Conservation (phyloP, 2,113 vertebrate genomes). For the Sorex fumeus region DNA sequence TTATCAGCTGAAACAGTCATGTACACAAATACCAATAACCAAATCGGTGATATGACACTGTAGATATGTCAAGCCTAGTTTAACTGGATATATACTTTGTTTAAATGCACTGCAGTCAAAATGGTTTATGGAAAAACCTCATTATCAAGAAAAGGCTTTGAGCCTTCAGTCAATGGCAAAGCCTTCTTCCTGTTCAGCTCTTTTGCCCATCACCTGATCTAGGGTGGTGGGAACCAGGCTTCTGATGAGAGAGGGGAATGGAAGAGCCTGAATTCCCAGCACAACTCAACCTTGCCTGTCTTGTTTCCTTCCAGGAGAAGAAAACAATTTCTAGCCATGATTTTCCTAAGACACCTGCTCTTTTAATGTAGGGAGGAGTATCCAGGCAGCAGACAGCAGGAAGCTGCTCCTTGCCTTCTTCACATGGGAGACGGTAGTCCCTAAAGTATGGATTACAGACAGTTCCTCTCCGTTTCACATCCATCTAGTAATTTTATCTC, state of each 20-base stretch:
- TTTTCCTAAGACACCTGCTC: conserved; percentile 18
- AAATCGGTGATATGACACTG: conserved; percentile 20
- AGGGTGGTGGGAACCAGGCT: conserved; percentile 24
- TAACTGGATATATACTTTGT: neutral
- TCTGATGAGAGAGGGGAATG: conserved; percentile 20
- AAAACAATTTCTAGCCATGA: conserved; percentile 32
- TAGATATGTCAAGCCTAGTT: neutral
- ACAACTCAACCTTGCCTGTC: neutral
- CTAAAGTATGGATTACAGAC: neutral
- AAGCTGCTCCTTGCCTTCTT: neutral
- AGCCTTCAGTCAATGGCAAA: conserved; percentile 30
- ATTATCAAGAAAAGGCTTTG: conserved; percentile 45
- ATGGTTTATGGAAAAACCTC: conserved; percentile 51
- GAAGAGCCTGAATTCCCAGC: neutral
- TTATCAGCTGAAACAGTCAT: neutral
- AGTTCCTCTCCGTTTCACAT: neutral
- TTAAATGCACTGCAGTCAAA: conserved; percentile 56
- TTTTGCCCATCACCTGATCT: conserved; percentile 17
- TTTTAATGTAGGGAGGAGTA: conserved; percentile 5
- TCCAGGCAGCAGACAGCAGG: conserved; percentile 2
- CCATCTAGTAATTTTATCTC: neutral
- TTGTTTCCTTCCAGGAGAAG: neutral
- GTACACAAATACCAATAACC: conserved; percentile 10
- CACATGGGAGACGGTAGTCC: neutral
- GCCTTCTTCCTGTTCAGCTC: neutral